These are phyloP conservation scores for Pachymerium ferrugineum DNA, from an alignment of 2,888 invertebrate species.

Conservation along the genomic window DNA sequence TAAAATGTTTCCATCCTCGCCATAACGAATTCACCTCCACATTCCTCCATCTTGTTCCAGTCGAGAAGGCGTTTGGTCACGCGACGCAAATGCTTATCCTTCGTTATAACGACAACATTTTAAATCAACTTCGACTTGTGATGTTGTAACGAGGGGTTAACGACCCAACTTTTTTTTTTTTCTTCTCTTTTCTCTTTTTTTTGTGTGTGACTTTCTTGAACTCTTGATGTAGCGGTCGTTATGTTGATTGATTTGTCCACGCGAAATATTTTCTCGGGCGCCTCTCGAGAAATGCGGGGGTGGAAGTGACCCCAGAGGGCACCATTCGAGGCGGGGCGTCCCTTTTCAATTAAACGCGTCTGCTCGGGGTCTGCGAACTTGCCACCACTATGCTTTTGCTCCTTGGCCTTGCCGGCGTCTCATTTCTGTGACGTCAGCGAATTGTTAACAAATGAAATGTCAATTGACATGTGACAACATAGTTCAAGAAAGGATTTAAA, in stretches of 20 bases:
- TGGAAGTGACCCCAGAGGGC: constrained; percentile 11
- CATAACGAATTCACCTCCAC: not conserved
- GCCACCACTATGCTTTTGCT: not conserved
- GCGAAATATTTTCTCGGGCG: not conserved
- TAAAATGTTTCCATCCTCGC: not conserved
- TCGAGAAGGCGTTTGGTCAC: not conserved
- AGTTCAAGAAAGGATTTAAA: not conserved
- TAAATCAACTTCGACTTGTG: not conserved
- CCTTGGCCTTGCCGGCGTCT: constrained; percentile 18
- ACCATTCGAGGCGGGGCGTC: constrained; percentile 12
- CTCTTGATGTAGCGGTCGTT: no score
- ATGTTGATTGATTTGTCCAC: constrained; percentile 3
- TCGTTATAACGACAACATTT: not conserved
- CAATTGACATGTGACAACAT: constrained; percentile 14
- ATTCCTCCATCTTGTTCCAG: not conserved
- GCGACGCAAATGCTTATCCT: not conserved
- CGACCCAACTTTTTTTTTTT: not conserved
- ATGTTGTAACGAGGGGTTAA: not conserved
- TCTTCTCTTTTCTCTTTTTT: not conserved
- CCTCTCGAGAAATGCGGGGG: not conserved
- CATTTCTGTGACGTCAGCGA: not conserved
- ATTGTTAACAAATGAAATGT: not conserved
- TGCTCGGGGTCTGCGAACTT: constrained; percentile 9
- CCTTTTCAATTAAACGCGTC: constrained; percentile 21
- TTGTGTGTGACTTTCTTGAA: not conserved